Evolutionary conservation across 2,888 invertebrate species (phyloP).

Genomic region (Nasonovia ribisnigri): DNA sequence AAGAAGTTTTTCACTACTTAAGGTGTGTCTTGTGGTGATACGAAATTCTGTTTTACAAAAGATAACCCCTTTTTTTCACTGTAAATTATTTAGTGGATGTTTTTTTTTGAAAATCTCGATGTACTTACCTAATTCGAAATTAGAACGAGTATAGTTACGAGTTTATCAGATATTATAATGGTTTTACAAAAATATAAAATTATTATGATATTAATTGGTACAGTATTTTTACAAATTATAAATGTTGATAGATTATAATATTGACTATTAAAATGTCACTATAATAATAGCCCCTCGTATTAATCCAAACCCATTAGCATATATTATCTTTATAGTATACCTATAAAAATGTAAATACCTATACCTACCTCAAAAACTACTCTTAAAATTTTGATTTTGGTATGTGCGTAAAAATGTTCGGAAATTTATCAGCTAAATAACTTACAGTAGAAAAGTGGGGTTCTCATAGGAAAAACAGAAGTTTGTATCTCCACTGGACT

Average conservation of each 20-base stretch:
- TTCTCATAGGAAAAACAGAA: neutral
- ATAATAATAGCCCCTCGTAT: accelerated
- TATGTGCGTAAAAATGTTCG: no score
- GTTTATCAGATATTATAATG: neutral
- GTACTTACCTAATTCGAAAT: neutral
- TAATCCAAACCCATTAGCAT: neutral
- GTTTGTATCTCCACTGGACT: neutral
- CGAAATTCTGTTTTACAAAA: neutral
- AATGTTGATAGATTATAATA: neutral
- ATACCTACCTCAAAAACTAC: no score
- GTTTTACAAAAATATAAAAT: neutral
- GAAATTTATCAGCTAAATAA: no score
- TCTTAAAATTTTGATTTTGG: no score
- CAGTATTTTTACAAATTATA: neutral
- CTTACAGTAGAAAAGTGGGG: neutral
- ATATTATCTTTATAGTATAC: neutral
- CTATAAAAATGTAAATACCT: neutral
- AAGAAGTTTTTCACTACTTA: neutral
- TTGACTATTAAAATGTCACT: neutral
- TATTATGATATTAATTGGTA: neutral
- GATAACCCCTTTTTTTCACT: neutral
- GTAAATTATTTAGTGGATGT: neutral
- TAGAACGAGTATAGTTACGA: neutral
- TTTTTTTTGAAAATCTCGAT: neutral
- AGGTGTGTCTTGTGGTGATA: neutral